Percentiles rank a stretch among this genome's conserved stretches.
phyloP scores from a whole-genome alignment of 1,140 invertebrate genomes.

The Andricus grossulariae region DNA sequence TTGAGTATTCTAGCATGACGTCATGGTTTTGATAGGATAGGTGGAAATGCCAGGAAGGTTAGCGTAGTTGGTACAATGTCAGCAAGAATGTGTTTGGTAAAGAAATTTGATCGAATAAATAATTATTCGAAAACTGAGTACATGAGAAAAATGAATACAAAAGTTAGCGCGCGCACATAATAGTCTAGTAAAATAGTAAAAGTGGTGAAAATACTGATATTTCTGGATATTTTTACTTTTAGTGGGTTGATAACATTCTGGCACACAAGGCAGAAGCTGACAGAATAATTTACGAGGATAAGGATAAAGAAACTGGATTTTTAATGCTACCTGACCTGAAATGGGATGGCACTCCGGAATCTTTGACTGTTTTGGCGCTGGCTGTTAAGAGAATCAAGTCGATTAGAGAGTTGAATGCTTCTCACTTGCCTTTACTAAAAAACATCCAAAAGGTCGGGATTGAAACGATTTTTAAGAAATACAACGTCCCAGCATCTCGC shows the following conservation, averaged over 20 bases:
- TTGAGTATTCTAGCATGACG: too few species aligned
- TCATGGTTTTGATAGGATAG: too few species aligned
- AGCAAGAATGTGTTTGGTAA: too few species aligned
- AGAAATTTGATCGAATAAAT: too few species aligned
- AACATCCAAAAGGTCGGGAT: slow-evolving; percentile 86
- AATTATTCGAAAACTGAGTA: too few species aligned
- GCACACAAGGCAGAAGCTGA: slow-evolving; percentile 93
- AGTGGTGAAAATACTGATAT: slow-evolving; percentile 30
- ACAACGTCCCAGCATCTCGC: slow-evolving; percentile 82
- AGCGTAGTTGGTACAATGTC: too few species aligned
- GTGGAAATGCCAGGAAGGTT: too few species aligned
- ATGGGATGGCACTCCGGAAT: slow-evolving; percentile 90
- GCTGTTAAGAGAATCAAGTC: slow-evolving; percentile 86
- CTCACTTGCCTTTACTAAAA: slow-evolving; percentile 88
- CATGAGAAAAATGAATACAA: too few species aligned
- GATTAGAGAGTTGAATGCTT: slow-evolving; percentile 85
- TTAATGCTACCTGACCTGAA: slow-evolving; percentile 94
- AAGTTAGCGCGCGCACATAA: too few species aligned
- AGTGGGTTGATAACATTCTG: slow-evolving; percentile 98
- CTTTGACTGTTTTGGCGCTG: slow-evolving; percentile 90
- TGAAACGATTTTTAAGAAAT: slow-evolving; percentile 88
- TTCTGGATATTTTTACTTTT: slow-evolving; percentile 66
- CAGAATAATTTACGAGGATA: slow-evolving; percentile 89
- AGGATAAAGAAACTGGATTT: slow-evolving; percentile 88
- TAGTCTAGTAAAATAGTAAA: slow-evolving; percentile 17